Conservation (phyloP, 2,797 vertebrate species). For the Coendou prehensilis region DNA sequence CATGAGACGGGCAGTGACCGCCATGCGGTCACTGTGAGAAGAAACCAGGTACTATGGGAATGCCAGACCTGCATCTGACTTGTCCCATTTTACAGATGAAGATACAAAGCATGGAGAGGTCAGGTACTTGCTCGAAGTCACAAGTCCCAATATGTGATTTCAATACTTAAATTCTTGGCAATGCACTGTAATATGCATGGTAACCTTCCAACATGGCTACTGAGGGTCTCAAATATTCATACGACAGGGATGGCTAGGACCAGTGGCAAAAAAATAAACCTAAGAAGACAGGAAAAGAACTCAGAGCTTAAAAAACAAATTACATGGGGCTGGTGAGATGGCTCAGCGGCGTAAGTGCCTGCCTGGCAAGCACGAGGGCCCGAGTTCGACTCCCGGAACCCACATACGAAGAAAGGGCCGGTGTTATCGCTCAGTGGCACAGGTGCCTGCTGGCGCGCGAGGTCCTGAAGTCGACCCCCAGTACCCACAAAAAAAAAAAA, state of each 20-base stretch:
- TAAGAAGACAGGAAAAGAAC: background rate
- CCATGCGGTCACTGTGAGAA: background rate
- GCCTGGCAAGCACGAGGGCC: no score
- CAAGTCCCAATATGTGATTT: background rate
- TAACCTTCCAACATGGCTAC: background rate
- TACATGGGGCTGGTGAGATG: background rate
- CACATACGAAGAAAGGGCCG: no score
- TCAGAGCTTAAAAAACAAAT: slow-evolving; percentile 33
- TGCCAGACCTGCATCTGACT: background rate
- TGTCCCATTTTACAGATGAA: background rate
- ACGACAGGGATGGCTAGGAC: background rate
- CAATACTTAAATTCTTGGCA: background rate
- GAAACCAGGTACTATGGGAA: background rate
- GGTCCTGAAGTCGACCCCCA: no score
- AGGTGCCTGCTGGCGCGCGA: no score
- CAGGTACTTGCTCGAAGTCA: background rate
- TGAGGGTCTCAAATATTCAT: background rate
- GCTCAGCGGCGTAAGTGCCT: no score
- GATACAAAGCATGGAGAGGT: background rate
- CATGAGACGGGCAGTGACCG: background rate
- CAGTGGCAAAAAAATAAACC: background rate
- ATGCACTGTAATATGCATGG: background rate
- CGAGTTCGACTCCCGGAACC: no score
- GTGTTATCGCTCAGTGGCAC: no score
- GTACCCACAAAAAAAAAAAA: no score